phyloP scores from a whole-genome alignment of 2,113 vertebrate genomes.

The Camelus bactrianus region DNA sequence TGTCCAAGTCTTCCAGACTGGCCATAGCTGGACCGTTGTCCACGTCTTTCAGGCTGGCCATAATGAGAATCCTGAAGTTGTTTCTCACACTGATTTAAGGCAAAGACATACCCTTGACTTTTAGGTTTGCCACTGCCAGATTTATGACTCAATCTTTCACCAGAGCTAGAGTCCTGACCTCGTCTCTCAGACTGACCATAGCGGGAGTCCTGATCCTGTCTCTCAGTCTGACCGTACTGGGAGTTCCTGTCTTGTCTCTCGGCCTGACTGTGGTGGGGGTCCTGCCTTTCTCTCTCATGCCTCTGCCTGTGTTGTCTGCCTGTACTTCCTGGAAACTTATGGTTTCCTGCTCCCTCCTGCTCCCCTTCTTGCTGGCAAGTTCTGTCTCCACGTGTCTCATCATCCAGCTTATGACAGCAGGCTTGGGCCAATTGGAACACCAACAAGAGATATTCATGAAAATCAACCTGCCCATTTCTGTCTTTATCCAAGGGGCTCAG shows the following conservation, averaged over 20 bases:
- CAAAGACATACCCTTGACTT: conserved; percentile 52
- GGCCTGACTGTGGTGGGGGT: not conserved
- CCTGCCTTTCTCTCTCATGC: not conserved
- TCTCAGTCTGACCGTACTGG: not conserved
- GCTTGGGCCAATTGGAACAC: conserved; percentile 82
- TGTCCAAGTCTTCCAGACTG: conserved; percentile 58
- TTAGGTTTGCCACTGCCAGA: not conserved
- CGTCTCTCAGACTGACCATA: not conserved
- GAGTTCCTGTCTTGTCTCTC: not conserved
- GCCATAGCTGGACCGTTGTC: not conserved
- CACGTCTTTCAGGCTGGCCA: conserved; percentile 5
- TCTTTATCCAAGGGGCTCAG: conserved; percentile 80
- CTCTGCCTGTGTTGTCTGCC: not conserved
- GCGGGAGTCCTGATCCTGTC: not conserved
- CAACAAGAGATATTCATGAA: conserved; percentile 81
- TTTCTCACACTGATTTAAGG: conserved; percentile 46
- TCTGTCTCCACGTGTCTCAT: not conserved
- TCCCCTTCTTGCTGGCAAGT: not conserved
- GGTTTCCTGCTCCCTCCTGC: not conserved
- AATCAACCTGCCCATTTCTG: conserved; percentile 74
- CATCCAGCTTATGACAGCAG: conserved; percentile 72
- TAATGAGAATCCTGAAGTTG: conserved; percentile 13
- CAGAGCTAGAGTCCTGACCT: not conserved
- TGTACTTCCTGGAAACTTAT: conserved; percentile 19
- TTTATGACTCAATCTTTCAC: conserved; percentile 34